A percentile compares a stretch with the other conserved stretches of the same genome.
phyloP scores from a whole-genome alignment of 2,888 invertebrate genomes.

The Deladenus siricidicola region DNA sequence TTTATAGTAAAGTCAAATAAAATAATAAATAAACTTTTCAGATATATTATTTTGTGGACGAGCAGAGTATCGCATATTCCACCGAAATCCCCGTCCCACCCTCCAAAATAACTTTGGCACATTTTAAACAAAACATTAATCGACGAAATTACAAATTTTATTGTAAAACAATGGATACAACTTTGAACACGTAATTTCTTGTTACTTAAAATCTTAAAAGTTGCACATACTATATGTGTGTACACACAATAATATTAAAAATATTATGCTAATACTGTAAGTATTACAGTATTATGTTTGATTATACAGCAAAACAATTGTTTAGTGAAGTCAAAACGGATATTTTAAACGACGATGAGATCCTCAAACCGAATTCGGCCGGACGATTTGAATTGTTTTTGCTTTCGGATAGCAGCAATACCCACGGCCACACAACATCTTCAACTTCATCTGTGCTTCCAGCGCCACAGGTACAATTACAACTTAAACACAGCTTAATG shows the following conservation, averaged over 20 bases:
- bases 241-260: too few species aligned
- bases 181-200: constrained; percentile 14
- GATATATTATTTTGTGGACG: constrained; percentile 28
- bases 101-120: constrained; percentile 23
- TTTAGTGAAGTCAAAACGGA: constrained; percentile 31
- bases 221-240: neutral
- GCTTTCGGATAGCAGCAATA: constrained; percentile 12
- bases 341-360: constrained; percentile 22
- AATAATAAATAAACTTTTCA: neutral
- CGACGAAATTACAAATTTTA: constrained; percentile 27
- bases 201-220: neutral
- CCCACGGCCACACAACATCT: too few species aligned
- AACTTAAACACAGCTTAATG: neutral
- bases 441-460: constrained; percentile 7
- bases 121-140: constrained; percentile 27
- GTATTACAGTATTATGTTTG: too few species aligned
- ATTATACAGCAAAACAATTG: too few species aligned
- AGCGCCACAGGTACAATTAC: neutral
- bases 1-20: too few species aligned
- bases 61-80: constrained; percentile 25
- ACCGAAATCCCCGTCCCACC: constrained; percentile 29
- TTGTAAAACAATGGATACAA: constrained; percentile 16
- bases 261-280: too few species aligned
- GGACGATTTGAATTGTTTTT: constrained; percentile 24
- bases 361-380: constrained; percentile 16